Conservation (phyloP, 1,140 invertebrate genomes). For the Amyelois transitella region DNA sequence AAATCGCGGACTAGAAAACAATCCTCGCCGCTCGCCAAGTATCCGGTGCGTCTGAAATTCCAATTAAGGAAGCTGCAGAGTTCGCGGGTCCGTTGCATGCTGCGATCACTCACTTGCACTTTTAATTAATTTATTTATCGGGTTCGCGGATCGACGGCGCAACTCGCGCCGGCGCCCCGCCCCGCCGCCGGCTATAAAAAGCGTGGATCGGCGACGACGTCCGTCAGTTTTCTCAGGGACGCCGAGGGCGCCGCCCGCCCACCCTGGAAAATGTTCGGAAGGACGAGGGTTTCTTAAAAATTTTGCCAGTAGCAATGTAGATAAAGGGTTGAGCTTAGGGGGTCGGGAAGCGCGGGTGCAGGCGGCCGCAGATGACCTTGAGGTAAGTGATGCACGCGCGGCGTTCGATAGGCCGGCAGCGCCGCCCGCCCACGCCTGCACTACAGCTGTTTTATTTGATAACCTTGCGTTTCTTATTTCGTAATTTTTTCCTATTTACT, state of each 20-base stretch:
- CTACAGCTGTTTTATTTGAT: constrained; percentile 67
- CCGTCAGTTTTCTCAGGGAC: constrained; percentile 68
- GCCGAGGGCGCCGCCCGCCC: constrained; percentile 46
- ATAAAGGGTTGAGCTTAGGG: constrained; percentile 31
- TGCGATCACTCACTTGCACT: constrained; percentile 72
- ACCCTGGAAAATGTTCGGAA: constrained; percentile 47
- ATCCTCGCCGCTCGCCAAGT: constrained; percentile 32
- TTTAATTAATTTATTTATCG: constrained; percentile 75
- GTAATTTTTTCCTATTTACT: neutral
- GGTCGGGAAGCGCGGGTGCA: constrained; percentile 30
- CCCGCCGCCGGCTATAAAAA: constrained; percentile 60
- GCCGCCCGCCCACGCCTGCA: constrained; percentile 63
- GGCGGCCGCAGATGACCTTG: constrained; percentile 44
- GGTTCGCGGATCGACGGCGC: constrained; percentile 69
- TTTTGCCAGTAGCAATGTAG: constrained; percentile 42
- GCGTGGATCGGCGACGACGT: constrained; percentile 47
- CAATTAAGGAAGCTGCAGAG: constrained; percentile 62
- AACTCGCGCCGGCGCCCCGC: constrained; percentile 63
- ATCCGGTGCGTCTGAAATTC: constrained; percentile 46
- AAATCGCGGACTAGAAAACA: constrained; percentile 29
- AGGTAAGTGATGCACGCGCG: constrained; percentile 60
- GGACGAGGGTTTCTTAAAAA: constrained; percentile 54
- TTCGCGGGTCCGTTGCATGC: constrained; percentile 57
- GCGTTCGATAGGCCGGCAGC: constrained; percentile 46
- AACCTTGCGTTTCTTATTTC: constrained; percentile 35